Percentiles rank a stretch among this genome's conserved stretches.
Conservation (phyloP, 2,888 invertebrate species). For the Rugalucina vietnamica region DNA sequence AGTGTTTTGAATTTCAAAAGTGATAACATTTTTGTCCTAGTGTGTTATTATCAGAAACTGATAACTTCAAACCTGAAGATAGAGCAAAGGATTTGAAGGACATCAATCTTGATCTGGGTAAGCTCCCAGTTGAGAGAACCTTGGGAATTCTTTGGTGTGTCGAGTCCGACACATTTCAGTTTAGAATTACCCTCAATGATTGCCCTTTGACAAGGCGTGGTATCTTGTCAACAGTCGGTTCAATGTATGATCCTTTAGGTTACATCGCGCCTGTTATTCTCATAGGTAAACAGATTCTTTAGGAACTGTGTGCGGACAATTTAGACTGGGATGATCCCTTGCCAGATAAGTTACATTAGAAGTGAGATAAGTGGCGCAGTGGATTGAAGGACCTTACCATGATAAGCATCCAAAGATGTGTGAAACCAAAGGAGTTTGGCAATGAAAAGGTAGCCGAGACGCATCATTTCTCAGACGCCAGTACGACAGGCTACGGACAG, state of each 20-base stretch:
- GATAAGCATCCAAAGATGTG: conserved; percentile 40
- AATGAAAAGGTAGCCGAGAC: conserved; percentile 28
- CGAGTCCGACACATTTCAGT: conserved; percentile 59
- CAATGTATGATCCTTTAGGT: conserved; percentile 65
- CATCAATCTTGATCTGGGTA: conserved; percentile 18
- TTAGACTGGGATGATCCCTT: conserved; percentile 64
- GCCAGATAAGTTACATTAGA: conserved; percentile 32
- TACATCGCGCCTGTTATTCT: conserved; percentile 64
- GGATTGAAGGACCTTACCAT: conserved; percentile 26
- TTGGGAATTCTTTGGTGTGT: conserved; percentile 63
- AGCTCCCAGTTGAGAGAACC: conserved; percentile 53
- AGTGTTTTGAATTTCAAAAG: too few relatives aligned
- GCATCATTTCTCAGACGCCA: conserved; percentile 66
- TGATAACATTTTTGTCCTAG: too few relatives aligned
- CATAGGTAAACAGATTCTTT: conserved; percentile 60
- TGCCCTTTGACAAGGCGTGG: conserved; percentile 54
- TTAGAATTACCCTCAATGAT: conserved; percentile 48
- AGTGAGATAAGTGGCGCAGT: conserved; percentile 56
- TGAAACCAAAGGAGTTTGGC: conserved; percentile 56
- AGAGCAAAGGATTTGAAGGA: conserved; percentile 31
- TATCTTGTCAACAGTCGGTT: conserved; percentile 57
- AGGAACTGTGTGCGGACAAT: conserved; percentile 52
- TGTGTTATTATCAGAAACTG: too few relatives aligned
- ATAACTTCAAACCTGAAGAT: conserved; percentile 27
- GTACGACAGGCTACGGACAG: conserved; percentile 59